Conservation (phyloP, 1,140 invertebrate species). For the Pygmarrhopalites habei region DNA sequence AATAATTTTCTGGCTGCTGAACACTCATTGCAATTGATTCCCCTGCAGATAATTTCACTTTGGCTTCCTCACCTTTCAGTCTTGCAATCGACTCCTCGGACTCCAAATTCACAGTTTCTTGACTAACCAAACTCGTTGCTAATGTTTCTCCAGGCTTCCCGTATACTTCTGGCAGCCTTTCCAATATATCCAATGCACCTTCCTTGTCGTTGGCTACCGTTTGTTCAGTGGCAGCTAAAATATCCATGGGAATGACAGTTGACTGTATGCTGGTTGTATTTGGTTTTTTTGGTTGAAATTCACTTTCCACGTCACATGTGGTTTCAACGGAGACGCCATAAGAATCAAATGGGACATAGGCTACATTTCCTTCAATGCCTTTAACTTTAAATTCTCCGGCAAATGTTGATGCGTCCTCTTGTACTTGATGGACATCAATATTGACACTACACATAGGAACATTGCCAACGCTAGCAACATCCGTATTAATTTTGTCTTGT, state of each 20-base stretch:
- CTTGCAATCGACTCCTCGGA: background rate
- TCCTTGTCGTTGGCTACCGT: background rate
- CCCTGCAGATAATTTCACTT: background rate
- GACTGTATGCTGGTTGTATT: background rate
- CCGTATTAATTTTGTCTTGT: background rate
- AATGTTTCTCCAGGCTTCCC: conserved; percentile 7
- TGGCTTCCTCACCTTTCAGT: background rate
- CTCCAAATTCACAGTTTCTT: conserved; percentile 1
- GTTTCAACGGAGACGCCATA: background rate
- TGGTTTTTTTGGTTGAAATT: background rate
- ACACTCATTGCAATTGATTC: conserved; percentile 3
- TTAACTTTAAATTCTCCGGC: conserved; percentile 2
- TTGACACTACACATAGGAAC: background rate
- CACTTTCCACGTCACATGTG: background rate
- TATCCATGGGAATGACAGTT: background rate
- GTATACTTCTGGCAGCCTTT: background rate
- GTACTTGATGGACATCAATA: background rate
- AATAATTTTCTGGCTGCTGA: background rate
- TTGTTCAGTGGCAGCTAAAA: background rate
- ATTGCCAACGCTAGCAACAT: background rate
- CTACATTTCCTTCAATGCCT: background rate
- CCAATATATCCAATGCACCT: background rate
- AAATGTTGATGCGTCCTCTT: background rate
- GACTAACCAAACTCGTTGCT: background rate
- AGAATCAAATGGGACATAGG: background rate